phyloP scores from a whole-genome alignment of 2,797 vertebrate species.

The Xerus rutilus region DNA sequence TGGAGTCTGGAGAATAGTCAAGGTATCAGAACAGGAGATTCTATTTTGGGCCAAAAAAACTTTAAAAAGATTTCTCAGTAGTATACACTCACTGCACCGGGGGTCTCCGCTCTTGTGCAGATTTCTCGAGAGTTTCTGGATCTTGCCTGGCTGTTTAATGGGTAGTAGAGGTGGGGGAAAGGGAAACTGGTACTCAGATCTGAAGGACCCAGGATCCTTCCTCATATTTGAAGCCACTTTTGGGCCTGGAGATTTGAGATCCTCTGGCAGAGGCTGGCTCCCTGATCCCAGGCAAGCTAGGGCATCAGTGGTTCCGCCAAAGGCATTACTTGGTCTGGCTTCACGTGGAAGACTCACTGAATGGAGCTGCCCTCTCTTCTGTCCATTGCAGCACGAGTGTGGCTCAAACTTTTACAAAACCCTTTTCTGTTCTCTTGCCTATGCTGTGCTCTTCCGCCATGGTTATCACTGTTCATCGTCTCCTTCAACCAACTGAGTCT shows the following conservation, averaged over 20 bases:
- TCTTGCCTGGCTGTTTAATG: not conserved
- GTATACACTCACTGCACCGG: not conserved
- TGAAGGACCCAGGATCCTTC: not conserved
- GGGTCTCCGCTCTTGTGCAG: not conserved
- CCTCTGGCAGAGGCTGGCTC: not conserved
- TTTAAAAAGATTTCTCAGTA: not conserved
- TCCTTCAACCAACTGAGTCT: not conserved
- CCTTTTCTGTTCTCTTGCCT: not conserved
- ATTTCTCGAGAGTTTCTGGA: not conserved
- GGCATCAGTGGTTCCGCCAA: not conserved
- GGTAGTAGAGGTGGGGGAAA: not conserved
- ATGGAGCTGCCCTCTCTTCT: not conserved
- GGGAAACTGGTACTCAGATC: not conserved
- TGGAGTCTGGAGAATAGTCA: not conserved
- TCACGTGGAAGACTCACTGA: not conserved
- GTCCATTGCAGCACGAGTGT: not conserved
- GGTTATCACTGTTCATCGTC: not conserved
- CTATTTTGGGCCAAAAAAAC: not conserved
- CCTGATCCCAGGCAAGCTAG: not conserved
- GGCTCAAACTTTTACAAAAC: not conserved
- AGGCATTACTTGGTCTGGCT: not conserved
- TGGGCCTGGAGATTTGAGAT: not conserved
- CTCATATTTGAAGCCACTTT: not conserved
- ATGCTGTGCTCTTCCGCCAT: not conserved
- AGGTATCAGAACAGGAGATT: not conserved